Base-by-base conservation (phyloP, 2,888 invertebrate species). In the Drosophila mayaguana region DNA sequence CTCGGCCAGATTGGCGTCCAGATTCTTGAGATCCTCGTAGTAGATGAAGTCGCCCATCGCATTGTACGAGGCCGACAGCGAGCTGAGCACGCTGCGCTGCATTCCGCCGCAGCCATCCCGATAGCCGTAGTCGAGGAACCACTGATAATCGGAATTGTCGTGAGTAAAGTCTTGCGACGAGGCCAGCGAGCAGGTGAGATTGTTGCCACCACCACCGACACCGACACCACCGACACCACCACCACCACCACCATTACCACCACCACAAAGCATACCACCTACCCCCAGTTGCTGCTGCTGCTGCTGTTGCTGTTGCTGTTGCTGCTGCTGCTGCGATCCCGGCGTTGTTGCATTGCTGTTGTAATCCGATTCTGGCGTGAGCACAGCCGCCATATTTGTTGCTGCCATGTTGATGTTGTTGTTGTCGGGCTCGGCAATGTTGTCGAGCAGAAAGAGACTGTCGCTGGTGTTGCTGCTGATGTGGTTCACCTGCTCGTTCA, bases 1-100 rank as follows among this genome's bases (percentile, higher is more conserved):
- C 93, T 98, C 97, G 46, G 98, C 98, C 89, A 98, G 94, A 93
- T 98, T 98, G 73, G 97, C 97, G 93, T 98, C 98, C 93, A 98
- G 94, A 92, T 97, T 97, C 92, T 97, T 95, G 90, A 97, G 94
- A 91, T 97, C 97, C 93, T 97, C 97, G 93, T 97, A 97, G 90
- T 96, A 96, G 48, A 95, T 94, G 75, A 95, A 93, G 86, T 95
- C 95, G 80, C 94, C 94, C 92, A 95, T 94, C 67, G 96, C 96
- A 91, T 96, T 96, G 92, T 97, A 97, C 5, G 96, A 96, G 84
- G 96, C 96, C 65, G 96, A 96, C 83, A 97, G 94, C 60, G 97
- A 97, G 73, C 96, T 96, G 75, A 97, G 94, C 68, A 97, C 96
- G 92, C 97, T 97, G 92, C 97, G 96, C 92, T 96, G 96, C 91